Conservation (phyloP, 2,888 invertebrate species). For the Philonicus albiceps region DNA sequence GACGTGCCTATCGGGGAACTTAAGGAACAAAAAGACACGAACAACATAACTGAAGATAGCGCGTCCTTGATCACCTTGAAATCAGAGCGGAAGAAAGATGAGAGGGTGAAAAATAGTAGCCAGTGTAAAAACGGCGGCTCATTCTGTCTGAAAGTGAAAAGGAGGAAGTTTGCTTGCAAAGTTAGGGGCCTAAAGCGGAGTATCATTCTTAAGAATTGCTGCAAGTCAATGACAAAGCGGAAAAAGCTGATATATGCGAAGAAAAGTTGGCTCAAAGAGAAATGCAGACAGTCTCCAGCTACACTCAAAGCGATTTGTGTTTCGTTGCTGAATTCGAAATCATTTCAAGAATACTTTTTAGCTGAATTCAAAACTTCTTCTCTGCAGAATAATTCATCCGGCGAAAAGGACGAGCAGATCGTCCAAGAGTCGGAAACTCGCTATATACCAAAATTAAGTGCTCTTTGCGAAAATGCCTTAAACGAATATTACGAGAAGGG, state of each 20-base stretch:
- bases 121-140: not conserved
- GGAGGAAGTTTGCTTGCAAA: not conserved
- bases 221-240: not conserved
- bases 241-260: not conserved
- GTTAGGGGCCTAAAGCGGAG: not conserved
- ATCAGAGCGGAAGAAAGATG: not conserved
- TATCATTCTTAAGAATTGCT: not conserved
- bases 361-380: not conserved
- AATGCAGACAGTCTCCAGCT: not conserved
- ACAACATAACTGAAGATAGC: not conserved
- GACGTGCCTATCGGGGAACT: conserved; percentile 49
- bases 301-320: conserved; percentile 39
- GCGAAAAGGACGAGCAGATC: not conserved
- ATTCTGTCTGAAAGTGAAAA: not conserved
- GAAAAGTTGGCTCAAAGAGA: not conserved
- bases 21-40: not conserved
- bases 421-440: not conserved
- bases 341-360: conserved; percentile 3
- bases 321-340: conserved; percentile 34
- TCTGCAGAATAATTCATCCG: not conserved
- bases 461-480: conserved; percentile 64
- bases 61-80: not conserved
- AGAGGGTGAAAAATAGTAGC: not conserved
- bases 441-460: conserved; percentile 63
- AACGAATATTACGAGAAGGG: conserved; percentile 58